Percentiles rank a stretch among this genome's conserved stretches.
Evolutionary conservation across 2,797 vertebrate genomes (phyloP).

Genomic region (Capromys pilorides): DNA sequence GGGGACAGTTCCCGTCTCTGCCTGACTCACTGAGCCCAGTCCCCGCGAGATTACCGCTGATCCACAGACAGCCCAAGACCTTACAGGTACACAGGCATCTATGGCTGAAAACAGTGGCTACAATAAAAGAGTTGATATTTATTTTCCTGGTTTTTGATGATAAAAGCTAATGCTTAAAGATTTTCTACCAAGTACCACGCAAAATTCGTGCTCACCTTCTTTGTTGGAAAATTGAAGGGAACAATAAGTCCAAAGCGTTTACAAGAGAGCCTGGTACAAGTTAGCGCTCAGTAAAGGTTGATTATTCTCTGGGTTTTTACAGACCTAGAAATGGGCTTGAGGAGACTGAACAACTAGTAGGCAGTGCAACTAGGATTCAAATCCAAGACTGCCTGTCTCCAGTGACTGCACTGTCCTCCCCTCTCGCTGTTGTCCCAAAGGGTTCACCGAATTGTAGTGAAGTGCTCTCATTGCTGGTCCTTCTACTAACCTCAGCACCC

Average conservation of each 20-base stretch:
- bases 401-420: not conserved
- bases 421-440: not conserved
- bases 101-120: not conserved
- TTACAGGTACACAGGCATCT: not conserved
- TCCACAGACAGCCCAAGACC: not conserved
- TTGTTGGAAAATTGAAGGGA: not conserved
- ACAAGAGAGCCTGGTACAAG: not conserved
- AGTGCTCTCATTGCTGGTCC: not conserved
- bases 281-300: not conserved
- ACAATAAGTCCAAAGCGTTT: not conserved
- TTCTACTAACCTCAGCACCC: not conserved
- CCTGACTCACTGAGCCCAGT: not conserved
- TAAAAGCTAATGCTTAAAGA: constrained; percentile 6
- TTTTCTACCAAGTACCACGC: not conserved
- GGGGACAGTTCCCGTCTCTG: not conserved
- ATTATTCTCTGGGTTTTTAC: not conserved
- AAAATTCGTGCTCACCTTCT: not conserved
- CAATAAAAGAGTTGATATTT: not conserved
- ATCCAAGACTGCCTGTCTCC: not conserved
- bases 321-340: not conserved
- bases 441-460: not conserved
- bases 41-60: not conserved
- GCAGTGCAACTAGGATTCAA: not conserved
- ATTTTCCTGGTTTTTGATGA: not conserved
- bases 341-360: not conserved